Conservation (phyloP, 53 echinoderm and acorn worm genomes). For the Echinarachnius parma region DNA sequence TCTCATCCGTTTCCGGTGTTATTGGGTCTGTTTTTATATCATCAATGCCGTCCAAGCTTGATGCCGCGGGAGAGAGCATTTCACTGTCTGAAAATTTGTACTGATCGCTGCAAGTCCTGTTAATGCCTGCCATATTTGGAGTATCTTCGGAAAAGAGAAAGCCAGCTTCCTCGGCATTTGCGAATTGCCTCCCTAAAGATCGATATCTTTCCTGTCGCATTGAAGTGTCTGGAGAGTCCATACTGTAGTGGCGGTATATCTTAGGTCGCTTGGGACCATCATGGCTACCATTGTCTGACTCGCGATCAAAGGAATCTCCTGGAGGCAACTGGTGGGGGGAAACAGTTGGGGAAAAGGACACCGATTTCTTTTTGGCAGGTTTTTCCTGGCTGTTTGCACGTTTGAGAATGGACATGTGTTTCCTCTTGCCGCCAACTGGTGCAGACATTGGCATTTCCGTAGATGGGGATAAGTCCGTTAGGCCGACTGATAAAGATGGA, state of each 20-base stretch:
- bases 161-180: constrained; percentile 26
- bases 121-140: constrained; percentile 20
- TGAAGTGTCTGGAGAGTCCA: constrained; percentile 72
- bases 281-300: constrained; percentile 22
- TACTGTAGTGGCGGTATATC: constrained; percentile 78
- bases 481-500: constrained; percentile 56
- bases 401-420: constrained; percentile 81
- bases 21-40: constrained; percentile 12
- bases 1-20: constrained; percentile 29
- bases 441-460: constrained; percentile 7
- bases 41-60: not conserved
- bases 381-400: constrained; percentile 67
- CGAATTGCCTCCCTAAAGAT: constrained; percentile 24
- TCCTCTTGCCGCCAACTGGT: constrained; percentile 57
- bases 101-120: constrained; percentile 12
- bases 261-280: constrained; percentile 54
- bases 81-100: not conserved
- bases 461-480: constrained; percentile 3
- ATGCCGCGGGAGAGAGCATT: not conserved
- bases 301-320: constrained; percentile 21
- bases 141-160: constrained; percentile 23
- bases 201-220: constrained; percentile 38
- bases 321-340: constrained; percentile 51
- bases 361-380: constrained; percentile 75
- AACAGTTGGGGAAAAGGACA: constrained; percentile 86